Conservation (phyloP, 2,888 invertebrate genomes). For the Aquatica leii region DNA sequence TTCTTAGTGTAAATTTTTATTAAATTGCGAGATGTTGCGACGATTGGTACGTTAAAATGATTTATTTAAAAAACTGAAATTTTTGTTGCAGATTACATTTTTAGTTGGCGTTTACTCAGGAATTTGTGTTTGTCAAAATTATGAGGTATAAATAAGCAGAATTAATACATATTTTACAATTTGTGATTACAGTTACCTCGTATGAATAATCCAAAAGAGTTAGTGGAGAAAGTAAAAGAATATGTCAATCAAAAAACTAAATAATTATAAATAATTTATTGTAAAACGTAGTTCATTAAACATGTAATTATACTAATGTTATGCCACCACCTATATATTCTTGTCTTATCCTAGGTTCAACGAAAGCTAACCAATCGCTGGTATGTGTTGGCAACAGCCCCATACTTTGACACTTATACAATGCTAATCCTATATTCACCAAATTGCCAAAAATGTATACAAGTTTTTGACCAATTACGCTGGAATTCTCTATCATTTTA, state of each 20-base stretch:
- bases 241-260: slow-evolving; percentile 72
- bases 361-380: slow-evolving; percentile 98
- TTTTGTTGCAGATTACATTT: slow-evolving; percentile 74
- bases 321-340: slow-evolving; percentile 89
- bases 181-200: slow-evolving; percentile 72
- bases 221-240: slow-evolving; percentile 75
- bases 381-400: slow-evolving; percentile 95
- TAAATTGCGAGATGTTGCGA: too few relatives aligned
- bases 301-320: slow-evolving; percentile 64
- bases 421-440: slow-evolving; percentile 87
- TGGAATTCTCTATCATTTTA: slow-evolving; percentile 93
- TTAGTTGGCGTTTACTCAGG: slow-evolving; percentile 76
- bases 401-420: slow-evolving; percentile 99
- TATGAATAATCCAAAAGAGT: slow-evolving; percentile 81
- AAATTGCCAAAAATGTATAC: slow-evolving; percentile 94
- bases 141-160: slow-evolving; percentile 65
- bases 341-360: slow-evolving; percentile 85
- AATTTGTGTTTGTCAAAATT: slow-evolving; percentile 78
- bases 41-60: too few relatives aligned
- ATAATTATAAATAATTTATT: slow-evolving; percentile 22
- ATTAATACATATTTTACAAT: slow-evolving; percentile 47
- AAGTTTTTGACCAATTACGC: slow-evolving; percentile 89
- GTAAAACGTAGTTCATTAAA: slow-evolving; percentile 53
- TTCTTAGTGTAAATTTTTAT: too few relatives aligned
- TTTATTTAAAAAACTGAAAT: too few relatives aligned